phyloP scores from a whole-genome alignment of 2,113 vertebrate genomes.

The Platysternon megacephalum region DNA sequence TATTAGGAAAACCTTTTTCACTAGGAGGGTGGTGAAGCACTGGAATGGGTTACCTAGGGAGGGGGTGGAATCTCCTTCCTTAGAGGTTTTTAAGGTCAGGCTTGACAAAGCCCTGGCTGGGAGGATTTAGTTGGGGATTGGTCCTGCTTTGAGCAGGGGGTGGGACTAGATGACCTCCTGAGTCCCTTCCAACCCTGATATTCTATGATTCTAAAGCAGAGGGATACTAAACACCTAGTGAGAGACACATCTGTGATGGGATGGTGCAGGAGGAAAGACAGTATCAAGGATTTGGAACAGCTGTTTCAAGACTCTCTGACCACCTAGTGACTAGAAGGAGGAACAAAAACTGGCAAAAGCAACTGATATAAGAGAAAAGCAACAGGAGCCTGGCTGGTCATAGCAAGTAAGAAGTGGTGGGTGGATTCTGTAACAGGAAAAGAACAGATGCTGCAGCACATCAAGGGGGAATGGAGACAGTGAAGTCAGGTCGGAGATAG shows the following conservation, averaged over 20 bases:
- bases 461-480: not conserved
- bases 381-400: not conserved
- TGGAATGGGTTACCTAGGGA: too few species aligned
- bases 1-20: too few species aligned
- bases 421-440: not conserved
- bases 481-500: not conserved
- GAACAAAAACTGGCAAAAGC: not conserved
- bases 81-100: too few species aligned
- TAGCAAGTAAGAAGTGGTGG: not conserved
- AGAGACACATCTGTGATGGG: not conserved
- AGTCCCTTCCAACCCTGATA: too few species aligned
- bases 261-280: not conserved
- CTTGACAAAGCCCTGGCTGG: too few species aligned
- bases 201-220: too few species aligned
- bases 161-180: too few species aligned
- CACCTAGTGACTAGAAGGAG: not conserved
- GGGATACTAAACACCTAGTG: not conserved
- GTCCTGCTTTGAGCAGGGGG: too few species aligned
- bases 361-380: not conserved
- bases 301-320: not conserved
- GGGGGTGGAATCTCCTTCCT: too few species aligned
- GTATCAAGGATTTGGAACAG: not conserved
- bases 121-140: too few species aligned
- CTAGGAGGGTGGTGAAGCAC: too few species aligned
- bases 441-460: not conserved